Base-by-base conservation (phyloP, 2,113 vertebrate genomes). In the Clarias magur region DNA sequence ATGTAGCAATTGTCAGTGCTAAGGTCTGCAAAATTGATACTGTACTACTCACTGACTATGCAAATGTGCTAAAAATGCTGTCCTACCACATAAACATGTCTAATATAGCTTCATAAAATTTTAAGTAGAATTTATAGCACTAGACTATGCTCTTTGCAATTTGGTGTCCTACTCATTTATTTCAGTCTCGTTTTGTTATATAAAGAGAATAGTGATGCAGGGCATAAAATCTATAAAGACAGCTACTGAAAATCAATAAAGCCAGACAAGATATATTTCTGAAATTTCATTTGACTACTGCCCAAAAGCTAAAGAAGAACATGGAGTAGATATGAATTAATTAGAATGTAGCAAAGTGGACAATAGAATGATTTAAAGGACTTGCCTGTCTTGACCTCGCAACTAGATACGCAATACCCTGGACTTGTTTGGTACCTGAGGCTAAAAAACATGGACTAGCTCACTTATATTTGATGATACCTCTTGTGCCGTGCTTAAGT, bases 11-110 rank as follows among this genome's bases (percentile, higher is more conserved):
- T 79, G n/a, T 9, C 54, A 79, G 76, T 27, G 48, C 2, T 10
- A 57, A 30, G 16, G 76, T 54, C 48, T 30, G 54, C 17, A 57
- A 38, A 73, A 78, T 19, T 30, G 6, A 79, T 79, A 8, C 56
- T 80, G 78, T 60, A 79, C 15, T 27, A 25, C 30, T 79, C 15
- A 78, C 54, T 56, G 75, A 56, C 75, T 78, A 76, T 54, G 48
- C 75, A 78, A 78, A 78, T 56, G 73, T 53, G 19, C 42, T 48
- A 76, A n/a, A 12, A 54, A 56, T 79, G 76, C 54, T 4, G 53
- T 79, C 7, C 57, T 10, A n/a, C n/a, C n/a, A 34, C 54, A 34
- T 60, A 80, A 80, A 60, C 48, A 34, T 80, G 56, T 59, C 56
- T 34, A 38, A 80, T 38, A 34, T 59, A 56, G 25, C 16, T 56